A percentile compares a stretch with the other conserved stretches of the same genome.
phyloP scores from a whole-genome alignment of 1,140 invertebrate genomes.

The Macrostomum lignano region DNA sequence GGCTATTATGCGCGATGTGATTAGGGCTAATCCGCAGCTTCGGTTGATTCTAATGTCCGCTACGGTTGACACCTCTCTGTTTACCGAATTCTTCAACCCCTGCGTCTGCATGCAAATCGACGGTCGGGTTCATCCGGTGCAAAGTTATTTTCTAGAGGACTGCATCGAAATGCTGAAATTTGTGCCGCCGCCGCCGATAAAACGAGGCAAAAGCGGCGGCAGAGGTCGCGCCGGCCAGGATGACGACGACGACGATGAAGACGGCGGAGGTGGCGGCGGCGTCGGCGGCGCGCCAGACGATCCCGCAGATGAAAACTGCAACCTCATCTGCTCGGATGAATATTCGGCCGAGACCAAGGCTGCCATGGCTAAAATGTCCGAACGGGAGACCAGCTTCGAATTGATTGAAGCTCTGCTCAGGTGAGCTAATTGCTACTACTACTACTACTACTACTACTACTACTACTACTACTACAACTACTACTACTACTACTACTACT shows the following conservation, averaged over 20 bases:
- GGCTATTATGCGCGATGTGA: conserved; percentile 29
- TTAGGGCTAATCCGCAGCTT: conserved; percentile 22
- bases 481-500: too few relatives aligned
- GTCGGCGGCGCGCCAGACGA: conserved; percentile 11
- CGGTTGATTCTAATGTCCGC: conserved; percentile 30
- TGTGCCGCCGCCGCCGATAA: too few relatives aligned
- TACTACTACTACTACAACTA: too few relatives aligned
- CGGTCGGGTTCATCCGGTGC: conserved; percentile 24
- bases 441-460: too few relatives aligned
- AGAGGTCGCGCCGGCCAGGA: conserved; percentile 32
- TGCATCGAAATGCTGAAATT: conserved; percentile 51
- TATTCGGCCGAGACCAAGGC: conserved; percentile 35
- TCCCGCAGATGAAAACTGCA: conserved; percentile 23
- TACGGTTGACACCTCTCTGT: conserved; percentile 28
- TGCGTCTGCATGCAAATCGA: conserved; percentile 25
- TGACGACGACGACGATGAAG: too few relatives aligned
- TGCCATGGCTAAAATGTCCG: conserved; percentile 34
- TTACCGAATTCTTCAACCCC: conserved; percentile 27
- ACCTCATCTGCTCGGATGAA: conserved; percentile 17
- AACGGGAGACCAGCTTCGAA: too few relatives aligned
- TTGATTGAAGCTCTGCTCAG: too few relatives aligned
- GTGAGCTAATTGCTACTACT: too few relatives aligned
- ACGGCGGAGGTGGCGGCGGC: conserved; percentile 39
- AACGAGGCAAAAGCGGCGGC: too few relatives aligned
- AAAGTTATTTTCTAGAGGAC: conserved; percentile 65